A percentile compares a stretch with the other conserved stretches of the same genome.
phyloP scores from a whole-genome alignment of 30 jellyfish, hydroid and myxozoan species.

The Mastigias papua region DNA sequence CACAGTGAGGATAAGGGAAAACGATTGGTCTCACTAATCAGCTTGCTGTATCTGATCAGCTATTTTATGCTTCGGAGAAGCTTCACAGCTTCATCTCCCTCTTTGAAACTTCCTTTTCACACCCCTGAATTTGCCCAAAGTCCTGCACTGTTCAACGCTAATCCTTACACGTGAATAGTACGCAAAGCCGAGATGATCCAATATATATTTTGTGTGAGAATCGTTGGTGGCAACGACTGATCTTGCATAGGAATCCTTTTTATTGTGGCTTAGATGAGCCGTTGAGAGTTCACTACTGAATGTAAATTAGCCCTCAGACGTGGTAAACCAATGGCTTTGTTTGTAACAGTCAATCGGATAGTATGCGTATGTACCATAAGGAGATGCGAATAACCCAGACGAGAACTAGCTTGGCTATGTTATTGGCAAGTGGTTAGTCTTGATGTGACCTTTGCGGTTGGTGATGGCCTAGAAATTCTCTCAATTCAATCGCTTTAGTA shows the following conservation, averaged over 20 bases:
- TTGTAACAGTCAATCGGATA: slow-evolving; percentile 49
- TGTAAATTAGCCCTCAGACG: slow-evolving; percentile 64
- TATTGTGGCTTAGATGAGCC: slow-evolving; percentile 71
- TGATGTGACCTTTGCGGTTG: slow-evolving; percentile 40
- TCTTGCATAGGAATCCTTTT: slow-evolving; percentile 22
- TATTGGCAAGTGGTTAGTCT: slow-evolving; percentile 50
- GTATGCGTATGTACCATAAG: slow-evolving; percentile 28
- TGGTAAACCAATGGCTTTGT: slow-evolving; percentile 57
- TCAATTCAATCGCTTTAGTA: slow-evolving; percentile 18
- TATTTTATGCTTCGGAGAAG: too few relatives aligned
- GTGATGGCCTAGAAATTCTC: slow-evolving; percentile 38
- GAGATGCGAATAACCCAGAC: slow-evolving; percentile 38
- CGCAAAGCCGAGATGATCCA: slow-evolving; percentile 48
- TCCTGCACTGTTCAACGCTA: too few relatives aligned
- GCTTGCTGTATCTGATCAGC: too few relatives aligned
- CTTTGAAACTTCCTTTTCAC: too few relatives aligned
- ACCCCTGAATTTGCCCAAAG: too few relatives aligned
- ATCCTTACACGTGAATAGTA: not conserved
- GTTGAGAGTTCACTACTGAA: slow-evolving; percentile 38
- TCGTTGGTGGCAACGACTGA: slow-evolving; percentile 51
- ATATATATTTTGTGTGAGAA: slow-evolving; percentile 17
- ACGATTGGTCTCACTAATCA: too few relatives aligned
- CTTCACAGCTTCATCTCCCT: too few relatives aligned
- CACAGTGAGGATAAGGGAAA: not conserved
- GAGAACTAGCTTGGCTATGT: slow-evolving; percentile 16